These are phyloP conservation scores for Allobates femoralis DNA, from an alignment of 2,797 vertebrate genomes.

Conservation along the genomic window DNA sequence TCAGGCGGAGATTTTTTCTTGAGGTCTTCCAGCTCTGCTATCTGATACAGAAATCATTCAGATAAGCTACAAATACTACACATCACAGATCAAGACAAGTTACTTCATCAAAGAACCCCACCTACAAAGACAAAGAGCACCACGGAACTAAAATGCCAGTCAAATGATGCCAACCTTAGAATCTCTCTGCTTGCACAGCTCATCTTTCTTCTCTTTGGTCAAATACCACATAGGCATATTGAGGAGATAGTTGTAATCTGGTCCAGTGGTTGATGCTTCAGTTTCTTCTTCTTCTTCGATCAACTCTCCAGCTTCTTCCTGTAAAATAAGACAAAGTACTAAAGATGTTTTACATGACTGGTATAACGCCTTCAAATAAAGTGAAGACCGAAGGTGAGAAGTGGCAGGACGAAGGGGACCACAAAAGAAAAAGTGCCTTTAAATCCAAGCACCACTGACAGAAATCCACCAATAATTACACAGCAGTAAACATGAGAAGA, in stretches of 20 bases:
- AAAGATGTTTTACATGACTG: background rate
- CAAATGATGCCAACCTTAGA: slow-evolving; percentile 79
- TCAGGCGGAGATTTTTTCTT: slow-evolving; percentile 82
- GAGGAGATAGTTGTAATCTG: slow-evolving; percentile 96
- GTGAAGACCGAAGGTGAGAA: too few species aligned
- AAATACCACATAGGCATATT: slow-evolving; percentile 98
- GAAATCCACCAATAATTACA: too few species aligned
- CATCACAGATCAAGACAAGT: background rate
- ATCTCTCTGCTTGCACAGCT: slow-evolving; percentile 90
- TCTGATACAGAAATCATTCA: slow-evolving; percentile 66
- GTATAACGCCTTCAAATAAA: background rate
- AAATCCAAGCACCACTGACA: too few species aligned
- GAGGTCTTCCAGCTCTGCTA: slow-evolving; percentile 82
- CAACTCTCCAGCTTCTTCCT: slow-evolving; percentile 71
- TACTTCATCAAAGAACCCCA: background rate
- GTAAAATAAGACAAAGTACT: background rate
- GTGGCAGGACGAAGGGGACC: too few species aligned
- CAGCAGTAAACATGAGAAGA: too few species aligned
- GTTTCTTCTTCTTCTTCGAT: slow-evolving; percentile 71
- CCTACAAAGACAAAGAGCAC: background rate
- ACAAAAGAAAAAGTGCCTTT: too few species aligned
- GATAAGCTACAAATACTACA: background rate
- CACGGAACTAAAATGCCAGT: background rate
- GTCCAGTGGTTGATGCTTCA: slow-evolving; percentile 75
- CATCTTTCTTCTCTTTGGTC: slow-evolving; percentile 97